Percentiles rank a stretch among this genome's conserved stretches.
These are phyloP conservation scores for Platycnemis pennipes DNA, from an alignment of 2,888 invertebrate species.

Conservation along the genomic window DNA sequence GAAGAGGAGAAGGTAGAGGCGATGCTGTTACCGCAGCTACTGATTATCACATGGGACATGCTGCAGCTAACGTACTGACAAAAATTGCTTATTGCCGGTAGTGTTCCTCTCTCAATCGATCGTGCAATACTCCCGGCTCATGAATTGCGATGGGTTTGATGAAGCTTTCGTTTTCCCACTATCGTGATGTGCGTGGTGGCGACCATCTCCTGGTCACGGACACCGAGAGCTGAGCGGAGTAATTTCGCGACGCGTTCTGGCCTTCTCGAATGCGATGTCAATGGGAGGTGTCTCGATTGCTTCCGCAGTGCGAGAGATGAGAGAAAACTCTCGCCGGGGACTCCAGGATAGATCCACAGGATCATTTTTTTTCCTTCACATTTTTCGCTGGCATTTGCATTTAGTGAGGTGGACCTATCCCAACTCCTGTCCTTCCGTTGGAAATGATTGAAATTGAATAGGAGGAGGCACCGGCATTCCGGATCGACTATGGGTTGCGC, in stretches of 20 bases:
- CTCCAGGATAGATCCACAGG: neutral
- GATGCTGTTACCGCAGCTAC: no score
- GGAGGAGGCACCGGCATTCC: neutral
- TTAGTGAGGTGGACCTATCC: neutral
- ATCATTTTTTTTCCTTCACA: neutral
- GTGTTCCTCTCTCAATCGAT: no score
- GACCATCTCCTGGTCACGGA: neutral
- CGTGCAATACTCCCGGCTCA: neutral
- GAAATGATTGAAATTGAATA: conserved; percentile 27
- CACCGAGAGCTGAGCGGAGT: neutral
- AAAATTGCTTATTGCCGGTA: no score
- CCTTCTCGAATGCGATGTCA: neutral
- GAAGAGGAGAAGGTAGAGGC: no score
- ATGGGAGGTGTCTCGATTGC: neutral
- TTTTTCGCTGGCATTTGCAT: conserved; percentile 16
- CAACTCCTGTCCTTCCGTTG: neutral
- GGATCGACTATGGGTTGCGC: neutral
- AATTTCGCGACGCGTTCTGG: neutral
- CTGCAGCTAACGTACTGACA: no score
- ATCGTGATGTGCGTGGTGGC: neutral
- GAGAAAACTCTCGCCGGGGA: neutral
- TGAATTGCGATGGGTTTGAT: neutral
- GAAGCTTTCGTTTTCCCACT: neutral
- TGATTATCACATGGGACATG: no score
- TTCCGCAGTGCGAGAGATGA: neutral